A percentile compares a stretch with the other conserved stretches of the same genome.
These are phyloP conservation scores for Crypturellus tataupa DNA, from an alignment of 2,797 vertebrate genomes.

Conservation along the genomic window DNA sequence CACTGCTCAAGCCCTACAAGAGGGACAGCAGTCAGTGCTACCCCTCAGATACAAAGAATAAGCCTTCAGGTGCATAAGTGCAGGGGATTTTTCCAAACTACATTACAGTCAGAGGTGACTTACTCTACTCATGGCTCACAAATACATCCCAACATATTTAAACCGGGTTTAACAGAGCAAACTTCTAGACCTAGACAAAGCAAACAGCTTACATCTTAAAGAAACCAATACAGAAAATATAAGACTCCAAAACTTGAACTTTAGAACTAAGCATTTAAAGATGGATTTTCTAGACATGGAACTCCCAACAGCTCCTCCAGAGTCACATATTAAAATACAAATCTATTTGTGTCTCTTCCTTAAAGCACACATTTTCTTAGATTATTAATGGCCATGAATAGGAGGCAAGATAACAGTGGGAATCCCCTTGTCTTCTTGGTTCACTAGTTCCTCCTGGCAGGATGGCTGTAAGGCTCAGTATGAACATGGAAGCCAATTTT, in stretches of 20 bases:
- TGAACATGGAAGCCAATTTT: background rate
- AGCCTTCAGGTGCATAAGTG: background rate
- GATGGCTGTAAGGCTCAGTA: background rate
- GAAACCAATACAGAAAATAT: background rate
- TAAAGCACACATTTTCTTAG: background rate
- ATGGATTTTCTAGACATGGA: background rate
- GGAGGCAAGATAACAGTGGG: background rate
- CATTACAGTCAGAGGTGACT: background rate
- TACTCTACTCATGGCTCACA: no score
- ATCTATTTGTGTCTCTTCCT: background rate
- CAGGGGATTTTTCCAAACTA: background rate
- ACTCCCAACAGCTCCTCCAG: background rate
- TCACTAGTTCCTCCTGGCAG: background rate
- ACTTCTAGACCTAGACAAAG: no score
- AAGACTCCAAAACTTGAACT: fast-evolving
- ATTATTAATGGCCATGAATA: background rate
- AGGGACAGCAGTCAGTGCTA: background rate
- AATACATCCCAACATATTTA: no score
- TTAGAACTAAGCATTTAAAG: background rate
- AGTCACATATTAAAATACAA: background rate
- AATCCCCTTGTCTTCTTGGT: constrained; percentile 6
- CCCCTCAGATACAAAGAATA: background rate
- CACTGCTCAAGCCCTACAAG: background rate
- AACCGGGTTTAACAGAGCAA: no score
- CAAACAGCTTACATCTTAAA: no score